These are phyloP conservation scores for Rhyacichthys aspro DNA, from an alignment of 2,797 vertebrate genomes.

Conservation along the genomic window DNA sequence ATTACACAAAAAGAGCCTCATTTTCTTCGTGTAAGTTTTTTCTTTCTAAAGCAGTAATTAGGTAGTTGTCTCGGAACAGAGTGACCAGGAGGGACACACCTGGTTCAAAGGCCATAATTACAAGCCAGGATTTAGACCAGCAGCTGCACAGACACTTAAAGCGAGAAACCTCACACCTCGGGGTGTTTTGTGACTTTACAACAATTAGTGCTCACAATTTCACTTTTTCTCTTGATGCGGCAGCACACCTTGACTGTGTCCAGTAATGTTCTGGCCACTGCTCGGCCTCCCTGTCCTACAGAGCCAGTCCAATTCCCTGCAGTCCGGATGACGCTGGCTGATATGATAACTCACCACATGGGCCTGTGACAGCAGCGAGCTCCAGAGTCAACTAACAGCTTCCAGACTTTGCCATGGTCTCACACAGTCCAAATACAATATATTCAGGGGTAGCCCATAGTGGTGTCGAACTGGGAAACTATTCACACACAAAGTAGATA, in stretches of 20 bases:
- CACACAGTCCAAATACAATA: slow-evolving; percentile 46
- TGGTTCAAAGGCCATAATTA: slow-evolving; percentile 56
- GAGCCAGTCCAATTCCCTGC: too few relatives aligned
- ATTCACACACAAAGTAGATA: too few relatives aligned
- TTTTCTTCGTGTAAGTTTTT: slow-evolving; percentile 6
- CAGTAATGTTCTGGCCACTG: too few relatives aligned
- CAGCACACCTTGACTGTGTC: too few relatives aligned
- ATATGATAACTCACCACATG: slow-evolving; percentile 24
- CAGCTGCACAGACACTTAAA: slow-evolving; percentile 44
- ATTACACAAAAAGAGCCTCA: slow-evolving; percentile 7
- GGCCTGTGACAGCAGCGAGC: slow-evolving; percentile 42
- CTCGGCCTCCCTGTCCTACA: too few relatives aligned
- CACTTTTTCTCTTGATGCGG: too few relatives aligned
- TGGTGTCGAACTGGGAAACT: not conserved
- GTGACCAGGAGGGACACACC: slow-evolving; percentile 47
- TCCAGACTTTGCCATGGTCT: slow-evolving; percentile 61
- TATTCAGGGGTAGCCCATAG: slow-evolving; percentile 42
- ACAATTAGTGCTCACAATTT: not conserved
- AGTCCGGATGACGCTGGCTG: slow-evolving; percentile 14
- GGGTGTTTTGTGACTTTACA: slow-evolving; percentile 42
- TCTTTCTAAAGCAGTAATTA: slow-evolving; percentile 25
- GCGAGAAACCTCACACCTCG: slow-evolving; percentile 48
- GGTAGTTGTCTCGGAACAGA: slow-evolving; percentile 15
- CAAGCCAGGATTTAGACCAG: slow-evolving; percentile 26
- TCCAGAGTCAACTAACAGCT: slow-evolving; percentile 38